phyloP scores from a whole-genome alignment of 2,113 vertebrate genomes.

The Ciconia maguari region DNA sequence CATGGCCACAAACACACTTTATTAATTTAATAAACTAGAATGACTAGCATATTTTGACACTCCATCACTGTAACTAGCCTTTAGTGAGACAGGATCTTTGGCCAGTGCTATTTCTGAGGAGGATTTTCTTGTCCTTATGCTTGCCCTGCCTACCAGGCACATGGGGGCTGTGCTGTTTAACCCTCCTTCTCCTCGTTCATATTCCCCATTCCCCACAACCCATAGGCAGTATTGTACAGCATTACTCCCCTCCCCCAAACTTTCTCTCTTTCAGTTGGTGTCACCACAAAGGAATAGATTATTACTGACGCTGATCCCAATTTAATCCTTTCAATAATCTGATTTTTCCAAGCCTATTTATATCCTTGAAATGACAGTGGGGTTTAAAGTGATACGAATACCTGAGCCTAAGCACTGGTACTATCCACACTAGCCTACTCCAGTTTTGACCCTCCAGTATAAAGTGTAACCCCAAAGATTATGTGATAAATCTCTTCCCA shows the following conservation, averaged over 20 bases:
- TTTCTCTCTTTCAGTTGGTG: not conserved
- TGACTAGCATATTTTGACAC: not conserved
- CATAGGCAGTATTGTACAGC: not conserved
- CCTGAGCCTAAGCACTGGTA: not conserved
- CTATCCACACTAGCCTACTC: not conserved
- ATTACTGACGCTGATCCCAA: slow-evolving; percentile 53
- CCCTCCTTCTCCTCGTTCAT: not conserved
- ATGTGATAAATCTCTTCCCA: not conserved
- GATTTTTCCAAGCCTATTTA: slow-evolving; percentile 65
- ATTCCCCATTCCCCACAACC: not conserved
- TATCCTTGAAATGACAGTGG: slow-evolving; percentile 46
- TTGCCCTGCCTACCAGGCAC: not conserved
- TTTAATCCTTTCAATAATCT: slow-evolving; percentile 67
- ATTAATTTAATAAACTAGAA: not conserved
- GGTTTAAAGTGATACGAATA: slow-evolving; percentile 34
- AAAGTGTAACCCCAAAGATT: not conserved
- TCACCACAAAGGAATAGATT: slow-evolving; percentile 40
- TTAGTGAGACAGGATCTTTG: not conserved
- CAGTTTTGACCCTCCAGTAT: slow-evolving; percentile 1
- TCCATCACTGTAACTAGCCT: not conserved
- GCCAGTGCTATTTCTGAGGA: not conserved
- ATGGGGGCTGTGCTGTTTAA: not conserved
- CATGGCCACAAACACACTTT: not conserved
- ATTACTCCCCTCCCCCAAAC: slow-evolving; percentile 4
- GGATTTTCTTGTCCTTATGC: not conserved